Percentiles rank a stretch among this genome's conserved stretches.
Evolutionary conservation across 2,113 vertebrate genomes (phyloP).

Genomic region (Notechis scutatus): DNA sequence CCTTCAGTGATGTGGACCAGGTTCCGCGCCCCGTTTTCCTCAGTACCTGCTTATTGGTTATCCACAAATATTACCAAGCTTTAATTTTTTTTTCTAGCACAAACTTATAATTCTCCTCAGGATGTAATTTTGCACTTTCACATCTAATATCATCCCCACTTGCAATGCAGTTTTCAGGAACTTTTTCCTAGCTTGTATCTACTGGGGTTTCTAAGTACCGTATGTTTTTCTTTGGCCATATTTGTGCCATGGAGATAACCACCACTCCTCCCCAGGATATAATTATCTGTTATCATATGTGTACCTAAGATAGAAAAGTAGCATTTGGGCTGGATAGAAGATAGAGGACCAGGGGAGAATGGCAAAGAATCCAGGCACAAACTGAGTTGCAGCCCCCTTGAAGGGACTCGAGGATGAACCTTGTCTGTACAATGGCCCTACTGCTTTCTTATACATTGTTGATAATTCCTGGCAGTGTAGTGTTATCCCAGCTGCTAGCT

Average conservation of each 20-base stretch:
- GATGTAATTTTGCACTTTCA: background rate
- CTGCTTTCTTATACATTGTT: background rate
- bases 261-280: background rate
- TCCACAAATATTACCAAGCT: background rate
- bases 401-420: background rate
- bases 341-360: background rate
- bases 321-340: background rate
- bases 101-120: background rate
- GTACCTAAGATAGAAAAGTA: background rate
- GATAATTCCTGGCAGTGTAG: background rate
- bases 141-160: background rate
- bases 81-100: background rate
- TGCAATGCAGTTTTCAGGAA: constrained; percentile 12
- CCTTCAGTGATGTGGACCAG: background rate
- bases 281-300: background rate
- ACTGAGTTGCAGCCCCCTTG: background rate
- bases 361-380: background rate
- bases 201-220: constrained; percentile 25
- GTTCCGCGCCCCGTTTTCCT: background rate
- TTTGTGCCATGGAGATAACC: background rate
- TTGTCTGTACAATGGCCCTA: no score
- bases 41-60: background rate
- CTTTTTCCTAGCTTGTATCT: background rate
- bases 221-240: constrained; percentile 6
- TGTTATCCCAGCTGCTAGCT: background rate